Base-by-base conservation (phyloP, 2,888 invertebrate genomes). In the Stenichneumon culpator region DNA sequence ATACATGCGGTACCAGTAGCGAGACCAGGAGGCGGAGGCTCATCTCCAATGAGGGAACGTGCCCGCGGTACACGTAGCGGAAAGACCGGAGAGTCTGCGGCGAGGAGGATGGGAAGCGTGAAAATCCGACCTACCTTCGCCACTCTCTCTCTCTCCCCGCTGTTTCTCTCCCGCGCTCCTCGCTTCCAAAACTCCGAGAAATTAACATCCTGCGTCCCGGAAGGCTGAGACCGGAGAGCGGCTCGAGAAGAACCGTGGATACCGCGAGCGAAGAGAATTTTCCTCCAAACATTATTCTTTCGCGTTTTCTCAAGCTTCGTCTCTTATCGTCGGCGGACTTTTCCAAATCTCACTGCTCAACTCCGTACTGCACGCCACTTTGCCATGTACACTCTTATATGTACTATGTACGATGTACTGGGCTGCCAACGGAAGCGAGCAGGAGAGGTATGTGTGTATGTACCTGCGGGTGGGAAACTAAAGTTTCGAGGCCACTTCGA, bases 401-500 rank as follows among this genome's bases (percentile, higher is more conserved):
- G 60, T 57, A 16, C 57, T 67, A 65, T 68, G 32, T 54, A 39
- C 19, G 22, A 11, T 9, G 6, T 52, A 36, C 36, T 63, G 52
- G 4, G 44, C 19, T 57, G 32, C 19, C 9, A 57, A 22, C 73
- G 50, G 54, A 70, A 80, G 79, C 28, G 52, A 69, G 50, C 14
- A 1, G 22, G 28, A 28, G 28, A 25, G 14, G 28, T 60, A 16
- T 60, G 6, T 67, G 14, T 69, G 60, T 57, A 28, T 67, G 65
- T 57, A 57, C 39, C 65, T 70, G 47, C 67, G 68, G 44, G 25
- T 77, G 52, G 47, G 52, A 73, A 84, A 82, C 70, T 39, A 80
- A 79, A 82, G 79, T 75, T 83, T 82, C 77, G 74, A 83, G 74
- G 79, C 72, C 77, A 72, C 72, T 75, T 36, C 47, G 36, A 80